Conservation (phyloP, 2,888 invertebrate genomes). For the Morpho deidamia region DNA sequence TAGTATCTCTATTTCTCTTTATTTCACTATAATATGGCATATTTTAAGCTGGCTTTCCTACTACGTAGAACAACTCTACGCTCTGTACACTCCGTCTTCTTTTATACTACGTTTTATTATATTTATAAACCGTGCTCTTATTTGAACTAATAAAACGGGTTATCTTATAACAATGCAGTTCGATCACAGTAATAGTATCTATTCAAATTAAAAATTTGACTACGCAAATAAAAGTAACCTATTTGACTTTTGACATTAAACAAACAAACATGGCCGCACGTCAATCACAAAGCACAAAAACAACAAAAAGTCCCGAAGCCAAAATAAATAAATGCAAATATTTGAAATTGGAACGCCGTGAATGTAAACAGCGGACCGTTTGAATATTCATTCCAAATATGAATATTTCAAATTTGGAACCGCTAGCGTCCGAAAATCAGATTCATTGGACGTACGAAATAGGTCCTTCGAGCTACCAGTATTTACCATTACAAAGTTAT, state of each 20-base stretch:
- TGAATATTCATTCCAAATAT: conserved; percentile 76
- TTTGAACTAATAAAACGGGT: conserved; percentile 3
- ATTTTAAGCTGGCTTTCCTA: too few relatives aligned
- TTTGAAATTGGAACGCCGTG: conserved; percentile 74
- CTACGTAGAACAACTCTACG: too few relatives aligned
- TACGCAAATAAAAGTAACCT: conserved; percentile 20
- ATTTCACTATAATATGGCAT: too few relatives aligned
- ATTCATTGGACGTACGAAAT: conserved; percentile 53
- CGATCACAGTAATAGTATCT: conserved; percentile 4
- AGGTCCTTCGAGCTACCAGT: conserved; percentile 8
- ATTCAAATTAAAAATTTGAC: conserved; percentile 24
- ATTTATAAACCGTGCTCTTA: neutral
- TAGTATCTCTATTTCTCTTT: too few relatives aligned
- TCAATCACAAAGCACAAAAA: conserved; percentile 40
- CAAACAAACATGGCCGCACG: conserved; percentile 38
- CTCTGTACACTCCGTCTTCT: too few relatives aligned
- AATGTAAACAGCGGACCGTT: conserved; percentile 73
- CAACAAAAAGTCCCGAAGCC: conserved; percentile 52
- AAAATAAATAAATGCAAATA: conserved; percentile 77
- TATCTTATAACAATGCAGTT: conserved; percentile 6
- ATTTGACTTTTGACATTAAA: conserved; percentile 21
- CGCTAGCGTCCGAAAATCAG: conserved; percentile 58
- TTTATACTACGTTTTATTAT: too few relatives aligned
- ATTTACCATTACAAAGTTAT: conserved; percentile 17
- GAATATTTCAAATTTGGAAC: conserved; percentile 70